phyloP scores from a whole-genome alignment of 2,888 invertebrate genomes.

The Anoplius nigerrimus region DNA sequence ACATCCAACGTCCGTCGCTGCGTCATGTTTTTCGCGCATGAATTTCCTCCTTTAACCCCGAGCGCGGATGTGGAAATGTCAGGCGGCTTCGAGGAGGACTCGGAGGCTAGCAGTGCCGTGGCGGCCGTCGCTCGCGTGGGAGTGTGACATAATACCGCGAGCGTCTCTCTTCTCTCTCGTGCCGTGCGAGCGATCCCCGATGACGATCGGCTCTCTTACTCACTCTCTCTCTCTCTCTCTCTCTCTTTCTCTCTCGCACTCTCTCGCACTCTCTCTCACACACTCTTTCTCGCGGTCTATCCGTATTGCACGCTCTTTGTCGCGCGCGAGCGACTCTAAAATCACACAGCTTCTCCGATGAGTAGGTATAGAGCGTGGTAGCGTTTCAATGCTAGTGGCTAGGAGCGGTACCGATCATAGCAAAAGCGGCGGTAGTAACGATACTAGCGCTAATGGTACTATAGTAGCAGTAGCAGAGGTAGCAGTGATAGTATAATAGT shows the following conservation, averaged over 20 bases:
- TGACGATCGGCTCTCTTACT: conserved; percentile 13
- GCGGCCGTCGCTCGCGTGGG: conserved; percentile 69
- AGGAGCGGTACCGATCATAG: too few species aligned
- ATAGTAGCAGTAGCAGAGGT: too few species aligned
- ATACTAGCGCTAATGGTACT: too few species aligned
- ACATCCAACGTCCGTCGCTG: too few species aligned
- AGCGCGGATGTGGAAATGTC: conserved; percentile 11
- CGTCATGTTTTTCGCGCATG: too few species aligned
- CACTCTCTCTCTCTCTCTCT: conserved; percentile 16
- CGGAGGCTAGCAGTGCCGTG: conserved; percentile 13
- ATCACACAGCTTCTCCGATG: too few species aligned
- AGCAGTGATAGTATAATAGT: too few species aligned
- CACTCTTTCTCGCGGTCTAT: not conserved
- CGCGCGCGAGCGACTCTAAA: conserved; percentile 28
- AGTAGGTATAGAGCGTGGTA: too few species aligned
- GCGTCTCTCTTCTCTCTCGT: not conserved
- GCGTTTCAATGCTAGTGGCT: too few species aligned
- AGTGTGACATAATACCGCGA: conserved; percentile 69
- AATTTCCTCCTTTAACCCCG: conserved; percentile 20
- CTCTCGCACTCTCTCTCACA: not conserved
- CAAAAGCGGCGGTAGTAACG: too few species aligned
- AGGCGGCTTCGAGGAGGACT: conserved; percentile 18
- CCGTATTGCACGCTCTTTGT: not conserved
- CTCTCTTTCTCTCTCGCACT: conserved; percentile 2
- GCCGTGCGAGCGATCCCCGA: not conserved